Percentiles rank a stretch among this genome's conserved stretches.
Conservation (phyloP, 1,140 invertebrate genomes). For the Melipona quadrifasciata region DNA sequence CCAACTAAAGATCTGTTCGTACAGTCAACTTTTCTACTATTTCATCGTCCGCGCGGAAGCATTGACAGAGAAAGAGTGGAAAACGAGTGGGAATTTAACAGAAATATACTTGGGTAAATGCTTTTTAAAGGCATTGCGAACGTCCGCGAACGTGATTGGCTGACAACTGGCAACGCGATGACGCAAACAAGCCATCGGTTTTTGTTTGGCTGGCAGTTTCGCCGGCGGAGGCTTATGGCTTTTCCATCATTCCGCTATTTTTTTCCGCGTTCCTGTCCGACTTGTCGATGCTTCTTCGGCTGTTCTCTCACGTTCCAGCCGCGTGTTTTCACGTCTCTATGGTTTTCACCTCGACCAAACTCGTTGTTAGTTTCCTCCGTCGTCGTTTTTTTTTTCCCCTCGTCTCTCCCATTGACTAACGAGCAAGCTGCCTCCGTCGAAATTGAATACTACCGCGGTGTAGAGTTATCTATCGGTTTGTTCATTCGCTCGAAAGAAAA, state of each 20-base stretch:
- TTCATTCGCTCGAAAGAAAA: neutral
- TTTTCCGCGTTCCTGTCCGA: neutral
- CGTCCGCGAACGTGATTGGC: neutral
- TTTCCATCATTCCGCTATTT: neutral
- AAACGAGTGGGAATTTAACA: neutral
- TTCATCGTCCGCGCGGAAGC: neutral
- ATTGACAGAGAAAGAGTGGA: neutral
- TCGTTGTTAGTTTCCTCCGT: constrained; percentile 2
- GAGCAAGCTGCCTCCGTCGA: neutral
- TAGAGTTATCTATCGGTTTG: constrained; percentile 14
- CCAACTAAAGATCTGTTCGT: neutral
- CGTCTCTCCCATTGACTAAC: neutral
- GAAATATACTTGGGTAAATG: neutral
- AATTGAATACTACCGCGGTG: neutral
- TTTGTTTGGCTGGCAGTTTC: constrained; percentile 30
- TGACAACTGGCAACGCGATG: neutral
- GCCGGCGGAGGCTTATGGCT: constrained; percentile 12
- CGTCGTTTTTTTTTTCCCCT: neutral
- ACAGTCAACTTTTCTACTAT: neutral
- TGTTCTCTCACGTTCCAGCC: constrained; percentile 7
- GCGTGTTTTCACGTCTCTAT: constrained; percentile 25
- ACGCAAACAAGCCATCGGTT: constrained; percentile 36
- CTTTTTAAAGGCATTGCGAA: neutral
- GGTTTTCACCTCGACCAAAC: constrained; percentile 20
- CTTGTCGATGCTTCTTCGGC: constrained; percentile 5